Evolutionary conservation across 2,797 vertebrate genomes (phyloP).

Genomic region (Lepilemur septentrionalis): DNA sequence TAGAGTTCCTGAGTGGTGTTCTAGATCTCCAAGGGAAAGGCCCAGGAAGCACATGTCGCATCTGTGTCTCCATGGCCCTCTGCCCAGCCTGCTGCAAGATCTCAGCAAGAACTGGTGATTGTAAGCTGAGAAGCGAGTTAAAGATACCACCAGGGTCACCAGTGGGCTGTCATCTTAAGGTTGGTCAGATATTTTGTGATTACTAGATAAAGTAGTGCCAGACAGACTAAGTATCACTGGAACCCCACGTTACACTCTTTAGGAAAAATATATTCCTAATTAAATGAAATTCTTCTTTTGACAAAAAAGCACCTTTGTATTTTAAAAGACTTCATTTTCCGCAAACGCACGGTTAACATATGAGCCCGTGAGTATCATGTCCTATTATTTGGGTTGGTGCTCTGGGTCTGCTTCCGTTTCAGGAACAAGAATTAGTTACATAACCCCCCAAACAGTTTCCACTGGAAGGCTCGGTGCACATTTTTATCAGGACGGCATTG

Average conservation of each 20-base stretch:
- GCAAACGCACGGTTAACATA: not conserved
- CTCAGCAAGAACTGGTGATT: rapidly evolving
- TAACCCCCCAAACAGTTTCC: not conserved
- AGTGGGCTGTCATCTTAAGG: too few relatives aligned
- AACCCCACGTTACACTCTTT: not conserved
- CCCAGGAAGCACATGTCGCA: not conserved
- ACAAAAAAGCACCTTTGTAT: not conserved
- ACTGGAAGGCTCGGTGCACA: rapidly evolving
- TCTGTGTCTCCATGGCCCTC: not conserved
- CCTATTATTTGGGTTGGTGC: not conserved
- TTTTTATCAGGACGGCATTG: not conserved
- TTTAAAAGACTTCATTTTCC: not conserved
- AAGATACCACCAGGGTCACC: rapidly evolving
- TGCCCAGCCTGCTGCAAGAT: not conserved
- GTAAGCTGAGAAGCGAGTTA: not conserved
- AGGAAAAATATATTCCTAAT: not conserved
- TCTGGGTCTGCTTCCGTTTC: not conserved
- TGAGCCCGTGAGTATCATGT: not conserved
- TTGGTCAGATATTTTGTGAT: not conserved
- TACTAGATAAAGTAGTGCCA: not conserved
- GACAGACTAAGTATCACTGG: not conserved
- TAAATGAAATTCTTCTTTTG: not conserved
- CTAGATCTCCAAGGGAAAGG: not conserved
- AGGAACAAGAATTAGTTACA: not conserved
- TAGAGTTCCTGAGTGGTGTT: not conserved